Conservation (phyloP, 1,140 invertebrate genomes). For the Drosophila sucinea region DNA sequence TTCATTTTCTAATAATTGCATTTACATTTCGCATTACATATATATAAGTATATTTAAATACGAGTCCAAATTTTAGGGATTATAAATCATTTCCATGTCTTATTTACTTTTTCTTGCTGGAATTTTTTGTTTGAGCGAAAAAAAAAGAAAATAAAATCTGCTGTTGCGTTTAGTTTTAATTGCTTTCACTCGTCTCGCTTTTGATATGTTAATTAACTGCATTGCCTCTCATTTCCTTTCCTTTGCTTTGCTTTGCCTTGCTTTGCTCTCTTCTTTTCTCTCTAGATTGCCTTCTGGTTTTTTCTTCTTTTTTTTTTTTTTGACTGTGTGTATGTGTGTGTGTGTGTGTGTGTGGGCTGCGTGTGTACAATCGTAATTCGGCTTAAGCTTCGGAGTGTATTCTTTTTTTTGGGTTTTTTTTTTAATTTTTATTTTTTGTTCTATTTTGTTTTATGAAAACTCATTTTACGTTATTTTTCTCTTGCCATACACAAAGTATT, state of each 20-base stretch:
- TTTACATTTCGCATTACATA: neutral
- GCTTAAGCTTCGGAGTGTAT: constrained; percentile 22
- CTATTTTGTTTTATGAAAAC: constrained; percentile 14
- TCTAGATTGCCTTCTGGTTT: constrained; percentile 9
- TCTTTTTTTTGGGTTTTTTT: constrained; percentile 17
- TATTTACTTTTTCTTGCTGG: neutral
- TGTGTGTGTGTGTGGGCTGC: constrained; percentile 24
- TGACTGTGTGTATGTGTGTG: constrained; percentile 15
- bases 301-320: constrained; percentile 28
- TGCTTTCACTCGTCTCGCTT: constrained; percentile 34
- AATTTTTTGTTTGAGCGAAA: neutral
- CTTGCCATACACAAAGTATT: constrained; percentile 15
- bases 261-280: constrained; percentile 1
- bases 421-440: constrained; percentile 15
- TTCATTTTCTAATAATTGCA: constrained; percentile 12
- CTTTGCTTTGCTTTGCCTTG: neutral
- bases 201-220: constrained; percentile 65
- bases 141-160: constrained; percentile 11
- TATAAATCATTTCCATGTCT: constrained; percentile 23
- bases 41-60: neutral
- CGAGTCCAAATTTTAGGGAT: neutral
- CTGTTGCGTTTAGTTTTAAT: constrained; percentile 38
- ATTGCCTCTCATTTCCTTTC: constrained; percentile 36
- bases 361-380: constrained; percentile 26
- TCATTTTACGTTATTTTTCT: constrained; percentile 6